phyloP scores from a whole-genome alignment of 2,113 vertebrate species.

The Prietella phreatophila region DNA sequence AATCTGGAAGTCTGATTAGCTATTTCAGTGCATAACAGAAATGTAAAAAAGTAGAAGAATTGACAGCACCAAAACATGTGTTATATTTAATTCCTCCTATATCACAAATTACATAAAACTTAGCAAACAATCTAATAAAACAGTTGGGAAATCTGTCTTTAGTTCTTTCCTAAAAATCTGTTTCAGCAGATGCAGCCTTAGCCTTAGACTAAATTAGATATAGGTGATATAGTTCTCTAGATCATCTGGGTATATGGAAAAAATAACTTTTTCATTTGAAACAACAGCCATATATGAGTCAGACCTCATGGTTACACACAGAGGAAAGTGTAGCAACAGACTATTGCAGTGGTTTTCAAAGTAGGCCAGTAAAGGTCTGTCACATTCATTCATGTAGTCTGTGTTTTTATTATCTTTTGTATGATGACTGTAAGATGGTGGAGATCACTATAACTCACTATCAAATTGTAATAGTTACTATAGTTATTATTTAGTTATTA shows the following conservation, averaged over 20 bases:
- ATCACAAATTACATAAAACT: not conserved
- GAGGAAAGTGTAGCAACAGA: not conserved
- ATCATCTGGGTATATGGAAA: not conserved
- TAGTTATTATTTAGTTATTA: constrained; percentile 3
- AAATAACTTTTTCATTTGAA: not conserved
- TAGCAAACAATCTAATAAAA: not conserved
- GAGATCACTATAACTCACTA: not conserved
- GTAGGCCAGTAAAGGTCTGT: not conserved
- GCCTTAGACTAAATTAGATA: not conserved
- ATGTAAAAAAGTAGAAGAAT: not conserved
- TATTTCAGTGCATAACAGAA: not conserved
- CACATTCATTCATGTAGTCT: not conserved
- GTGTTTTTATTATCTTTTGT: not conserved
- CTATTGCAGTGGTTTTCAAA: not conserved
- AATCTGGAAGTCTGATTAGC: not conserved
- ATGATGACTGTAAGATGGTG: not conserved
- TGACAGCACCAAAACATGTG: not conserved
- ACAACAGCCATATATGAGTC: not conserved
- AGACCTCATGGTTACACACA: not conserved
- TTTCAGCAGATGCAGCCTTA: not conserved
- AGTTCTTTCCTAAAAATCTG: not conserved
- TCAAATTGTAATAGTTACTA: not conserved
- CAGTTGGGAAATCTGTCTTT: not conserved
- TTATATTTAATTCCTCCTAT: not conserved
- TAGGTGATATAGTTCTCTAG: not conserved